Evolutionary conservation across 2,113 vertebrate species (phyloP).

Genomic region (Gnathonemus echidnorhynchus): DNA sequence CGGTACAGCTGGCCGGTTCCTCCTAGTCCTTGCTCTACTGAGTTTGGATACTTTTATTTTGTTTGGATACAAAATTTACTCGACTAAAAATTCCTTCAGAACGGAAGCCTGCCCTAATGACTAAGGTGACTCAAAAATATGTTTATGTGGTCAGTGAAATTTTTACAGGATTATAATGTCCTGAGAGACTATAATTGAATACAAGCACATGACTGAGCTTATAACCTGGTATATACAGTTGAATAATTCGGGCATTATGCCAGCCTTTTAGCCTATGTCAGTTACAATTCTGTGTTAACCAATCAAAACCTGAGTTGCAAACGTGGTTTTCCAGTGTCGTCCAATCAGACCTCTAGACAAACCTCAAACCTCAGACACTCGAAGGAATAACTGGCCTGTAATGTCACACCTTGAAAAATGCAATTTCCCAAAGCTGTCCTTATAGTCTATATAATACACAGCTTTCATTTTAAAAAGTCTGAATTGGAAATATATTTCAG

Average conservation of each 20-base stretch:
- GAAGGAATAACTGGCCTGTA: not conserved
- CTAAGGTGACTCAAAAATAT: not conserved
- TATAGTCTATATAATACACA: not conserved
- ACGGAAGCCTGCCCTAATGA: not conserved
- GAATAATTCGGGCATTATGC: not conserved
- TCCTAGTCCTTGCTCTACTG: not conserved
- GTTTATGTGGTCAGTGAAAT: not conserved
- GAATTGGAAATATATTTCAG: not conserved
- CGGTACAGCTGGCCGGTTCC: not conserved
- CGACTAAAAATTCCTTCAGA: not conserved
- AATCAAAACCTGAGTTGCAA: not conserved
- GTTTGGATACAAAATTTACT: not conserved
- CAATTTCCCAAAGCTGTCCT: not conserved
- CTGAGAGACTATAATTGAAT: not conserved
- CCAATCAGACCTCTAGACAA: not conserved
- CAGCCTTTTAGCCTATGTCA: not conserved
- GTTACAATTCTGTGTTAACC: not conserved
- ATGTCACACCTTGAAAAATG: not conserved
- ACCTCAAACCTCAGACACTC: not conserved
- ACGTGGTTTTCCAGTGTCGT: not conserved
- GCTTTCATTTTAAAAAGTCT: not conserved
- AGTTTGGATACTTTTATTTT: not conserved
- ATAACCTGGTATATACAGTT: not conserved
- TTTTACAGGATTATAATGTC: not conserved
- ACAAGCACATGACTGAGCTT: not conserved